Conservation (phyloP, 2,888 invertebrate species). For the Tiliacea aurago region DNA sequence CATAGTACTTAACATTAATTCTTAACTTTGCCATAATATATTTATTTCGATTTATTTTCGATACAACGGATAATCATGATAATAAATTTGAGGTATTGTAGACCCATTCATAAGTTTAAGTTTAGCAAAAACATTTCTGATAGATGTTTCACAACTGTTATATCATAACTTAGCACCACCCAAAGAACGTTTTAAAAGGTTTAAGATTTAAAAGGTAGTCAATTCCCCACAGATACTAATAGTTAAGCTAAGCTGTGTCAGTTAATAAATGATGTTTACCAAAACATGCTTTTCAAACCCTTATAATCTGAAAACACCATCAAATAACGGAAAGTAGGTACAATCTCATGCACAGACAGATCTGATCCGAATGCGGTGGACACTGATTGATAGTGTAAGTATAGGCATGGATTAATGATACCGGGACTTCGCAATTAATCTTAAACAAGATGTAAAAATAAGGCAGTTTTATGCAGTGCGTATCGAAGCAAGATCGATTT, state of each 20-base stretch:
- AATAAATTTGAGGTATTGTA: too few relatives aligned
- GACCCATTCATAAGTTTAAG: too few relatives aligned
- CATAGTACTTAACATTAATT: too few relatives aligned
- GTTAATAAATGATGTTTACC: background rate
- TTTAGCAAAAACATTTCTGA: background rate
- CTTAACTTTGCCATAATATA: too few relatives aligned
- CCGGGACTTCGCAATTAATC: slow-evolving; percentile 41
- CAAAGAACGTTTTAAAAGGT: background rate
- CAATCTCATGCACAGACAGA: background rate
- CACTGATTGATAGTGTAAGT: slow-evolving; percentile 47
- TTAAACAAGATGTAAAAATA: slow-evolving; percentile 48
- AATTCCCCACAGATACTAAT: background rate
- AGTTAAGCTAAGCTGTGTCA: background rate
- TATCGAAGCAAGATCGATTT: slow-evolving; percentile 1
- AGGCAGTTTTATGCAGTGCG: slow-evolving; percentile 33
- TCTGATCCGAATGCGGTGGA: slow-evolving; percentile 35
- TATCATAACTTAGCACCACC: background rate
- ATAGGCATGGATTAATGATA: slow-evolving; percentile 39
- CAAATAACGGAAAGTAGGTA: background rate
- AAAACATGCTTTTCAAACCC: background rate
- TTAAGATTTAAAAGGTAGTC: background rate
- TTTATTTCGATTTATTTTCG: too few relatives aligned
- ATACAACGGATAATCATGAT: too few relatives aligned
- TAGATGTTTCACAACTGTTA: background rate
- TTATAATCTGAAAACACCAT: slow-evolving; percentile 6